Evolutionary conservation across 2,113 vertebrate species (phyloP).

Genomic region (Pelodiscus sinensis): DNA sequence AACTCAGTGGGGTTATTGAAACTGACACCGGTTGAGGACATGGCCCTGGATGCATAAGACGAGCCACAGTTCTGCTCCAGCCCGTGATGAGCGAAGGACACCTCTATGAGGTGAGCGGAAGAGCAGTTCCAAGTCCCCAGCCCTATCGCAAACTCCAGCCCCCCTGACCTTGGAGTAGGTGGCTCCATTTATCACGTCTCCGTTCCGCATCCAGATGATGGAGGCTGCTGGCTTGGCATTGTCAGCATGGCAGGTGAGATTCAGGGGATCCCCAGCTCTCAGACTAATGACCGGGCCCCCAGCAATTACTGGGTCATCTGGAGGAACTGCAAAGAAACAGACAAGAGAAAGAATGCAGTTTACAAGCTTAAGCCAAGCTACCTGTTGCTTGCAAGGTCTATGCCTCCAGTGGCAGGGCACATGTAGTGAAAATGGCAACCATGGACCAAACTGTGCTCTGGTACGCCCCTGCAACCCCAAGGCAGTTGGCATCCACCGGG

Average conservation of each 20-base stretch:
- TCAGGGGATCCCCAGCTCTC: slow-evolving; percentile 93
- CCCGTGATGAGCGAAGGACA: fast-evolving
- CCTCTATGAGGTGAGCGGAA: background rate
- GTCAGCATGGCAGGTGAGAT: slow-evolving; percentile 96
- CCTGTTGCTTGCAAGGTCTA: background rate
- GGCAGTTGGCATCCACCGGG: background rate
- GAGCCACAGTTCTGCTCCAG: no score
- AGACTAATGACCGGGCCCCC: slow-evolving; percentile 95
- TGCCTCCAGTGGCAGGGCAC: background rate
- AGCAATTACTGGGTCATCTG: slow-evolving; percentile 93
- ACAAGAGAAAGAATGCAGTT: background rate
- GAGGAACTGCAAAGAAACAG: slow-evolving; percentile 85
- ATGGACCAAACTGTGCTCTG: background rate
- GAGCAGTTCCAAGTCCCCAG: background rate
- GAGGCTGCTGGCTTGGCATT: slow-evolving; percentile 96
- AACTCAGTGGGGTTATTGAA: background rate
- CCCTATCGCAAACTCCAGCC: background rate
- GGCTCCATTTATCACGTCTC: slow-evolving; percentile 94
- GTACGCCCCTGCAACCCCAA: background rate
- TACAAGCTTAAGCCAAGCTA: background rate
- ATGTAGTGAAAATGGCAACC: background rate
- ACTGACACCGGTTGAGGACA: background rate
- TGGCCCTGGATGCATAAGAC: background rate
- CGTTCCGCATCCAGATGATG: slow-evolving; percentile 94
- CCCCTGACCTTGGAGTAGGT: slow-evolving; percentile 96